phyloP scores from a whole-genome alignment of 1,140 invertebrate genomes.

The Epicauta chinensis region DNA sequence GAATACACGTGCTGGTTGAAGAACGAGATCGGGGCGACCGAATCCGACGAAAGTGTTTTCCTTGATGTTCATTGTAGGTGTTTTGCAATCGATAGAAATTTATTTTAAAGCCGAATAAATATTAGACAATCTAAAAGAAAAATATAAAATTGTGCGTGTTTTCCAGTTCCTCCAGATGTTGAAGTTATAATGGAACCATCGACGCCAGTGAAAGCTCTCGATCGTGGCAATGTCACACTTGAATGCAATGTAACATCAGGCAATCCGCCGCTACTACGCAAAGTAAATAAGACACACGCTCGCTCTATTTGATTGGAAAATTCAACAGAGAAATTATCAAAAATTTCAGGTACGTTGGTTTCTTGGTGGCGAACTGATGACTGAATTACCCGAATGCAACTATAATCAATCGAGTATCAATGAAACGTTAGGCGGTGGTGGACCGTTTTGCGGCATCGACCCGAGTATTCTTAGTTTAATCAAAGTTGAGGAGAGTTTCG shows the following conservation, averaged over 20 bases:
- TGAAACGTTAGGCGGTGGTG: conserved; percentile 29
- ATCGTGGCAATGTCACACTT: conserved; percentile 72
- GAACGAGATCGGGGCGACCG: conserved; percentile 66
- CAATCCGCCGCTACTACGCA: conserved; percentile 57
- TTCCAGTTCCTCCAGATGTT: conserved; percentile 68
- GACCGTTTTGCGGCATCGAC: conserved; percentile 70
- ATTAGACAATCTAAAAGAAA: neutral
- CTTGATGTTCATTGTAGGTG: conserved; percentile 76
- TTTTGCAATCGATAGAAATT: too few species aligned
- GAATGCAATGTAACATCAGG: conserved; percentile 69
- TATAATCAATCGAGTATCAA: conserved; percentile 41
- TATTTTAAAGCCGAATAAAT: neutral
- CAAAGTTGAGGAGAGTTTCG: conserved; percentile 73
- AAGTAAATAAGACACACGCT: conserved; percentile 48
- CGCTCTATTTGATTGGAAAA: conserved; percentile 2
- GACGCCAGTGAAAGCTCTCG: conserved; percentile 70
- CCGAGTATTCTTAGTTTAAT: conserved; percentile 76
- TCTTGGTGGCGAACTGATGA: conserved; percentile 71
- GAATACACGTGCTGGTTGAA: conserved; percentile 71
- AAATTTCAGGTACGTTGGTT: conserved; percentile 58
- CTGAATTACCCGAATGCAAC: conserved; percentile 77
- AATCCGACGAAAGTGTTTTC: conserved; percentile 60
- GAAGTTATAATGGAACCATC: conserved; percentile 68
- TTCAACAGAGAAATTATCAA: conserved; percentile 1
- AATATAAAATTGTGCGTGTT: neutral